Evolutionary conservation across 2,888 invertebrate species (phyloP).

Genomic region (Pterostichus madidus): DNA sequence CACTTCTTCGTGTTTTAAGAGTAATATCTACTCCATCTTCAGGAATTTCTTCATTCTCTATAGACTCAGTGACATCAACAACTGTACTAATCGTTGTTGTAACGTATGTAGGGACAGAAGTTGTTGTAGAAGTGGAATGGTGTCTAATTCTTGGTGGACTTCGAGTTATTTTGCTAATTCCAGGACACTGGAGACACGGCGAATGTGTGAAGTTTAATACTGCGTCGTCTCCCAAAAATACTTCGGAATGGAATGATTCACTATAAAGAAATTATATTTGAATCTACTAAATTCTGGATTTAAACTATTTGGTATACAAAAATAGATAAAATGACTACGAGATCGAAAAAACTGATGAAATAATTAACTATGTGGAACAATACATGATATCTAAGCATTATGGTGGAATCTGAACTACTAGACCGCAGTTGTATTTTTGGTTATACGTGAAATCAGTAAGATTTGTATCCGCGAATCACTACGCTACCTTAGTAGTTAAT

Average conservation of each 20-base stretch:
- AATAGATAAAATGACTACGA: too few relatives aligned
- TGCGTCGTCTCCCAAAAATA: conserved; percentile 87
- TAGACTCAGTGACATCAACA: conserved; percentile 61
- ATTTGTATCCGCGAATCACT: too few relatives aligned
- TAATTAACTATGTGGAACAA: too few relatives aligned
- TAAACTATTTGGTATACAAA: too few relatives aligned
- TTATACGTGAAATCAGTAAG: too few relatives aligned
- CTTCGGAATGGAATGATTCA: conserved; percentile 82
- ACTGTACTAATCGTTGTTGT: conserved; percentile 49
- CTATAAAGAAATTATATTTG: conserved; percentile 74
- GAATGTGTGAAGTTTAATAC: conserved; percentile 73
- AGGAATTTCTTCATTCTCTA: conserved; percentile 69
- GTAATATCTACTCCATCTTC: conserved; percentile 70
- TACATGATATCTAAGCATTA: too few relatives aligned
- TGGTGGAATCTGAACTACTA: too few relatives aligned
- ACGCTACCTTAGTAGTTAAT: too few relatives aligned
- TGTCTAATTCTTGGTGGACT: conserved; percentile 63
- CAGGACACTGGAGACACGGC: conserved; percentile 78
- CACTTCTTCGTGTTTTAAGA: conserved; percentile 68
- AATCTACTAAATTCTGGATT: too few relatives aligned
- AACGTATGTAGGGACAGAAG: neutral
- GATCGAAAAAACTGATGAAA: too few relatives aligned
- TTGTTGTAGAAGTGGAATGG: conserved; percentile 3
- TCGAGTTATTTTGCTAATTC: conserved; percentile 69
- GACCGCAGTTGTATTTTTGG: too few relatives aligned